Base-by-base conservation (phyloP, 2,113 vertebrate genomes). In the Cryptotis parvus region DNA sequence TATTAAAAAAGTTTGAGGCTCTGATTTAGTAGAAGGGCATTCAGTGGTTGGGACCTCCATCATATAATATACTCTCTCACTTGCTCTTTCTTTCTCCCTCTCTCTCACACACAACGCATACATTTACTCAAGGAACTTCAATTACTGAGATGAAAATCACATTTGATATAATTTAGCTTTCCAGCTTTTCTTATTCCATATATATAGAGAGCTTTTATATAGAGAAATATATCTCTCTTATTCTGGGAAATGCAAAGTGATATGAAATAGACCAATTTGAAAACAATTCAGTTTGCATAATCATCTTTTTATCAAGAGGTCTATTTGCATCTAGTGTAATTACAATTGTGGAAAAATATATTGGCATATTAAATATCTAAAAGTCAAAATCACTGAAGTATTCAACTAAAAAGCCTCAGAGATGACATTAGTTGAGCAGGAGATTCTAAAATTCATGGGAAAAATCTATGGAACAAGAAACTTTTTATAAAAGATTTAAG, bases 281-380 rank as follows among this genome's bases (percentile, higher is more conserved):
- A 94, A 90, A 85, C 45, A 81, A 82, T 41, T n/a, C 14, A 26
- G 29, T 84, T 68, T 91, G 11, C 6, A 70, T 26, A 70, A 70
- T 29, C 68, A 41, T 77, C 12, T 68, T 77, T 90, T 78, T 31
- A 82, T 82, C 43, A 78, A 52, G 24, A 39, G 35, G 39, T 27
- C 69, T 79, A 27, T 85, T 88, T 88, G 73, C 27, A 73, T 77
- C 3, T 63, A 16, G 10, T 49, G 29, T 82, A 81, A 84, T 69
- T 73, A 69, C 14, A 76, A 84, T 73, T 24, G 55, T 77, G 7
- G 45, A 0, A 18, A 85, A 52, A 63, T n/a, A 78, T 37, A 69
- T 4, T 27, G 86, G n/a, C 72, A 45, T 63, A 61, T 72, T 24
- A 73, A 77, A 9, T 72, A 77, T 73, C n/a, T 87, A 76, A 90